Evolutionary conservation across 23 tunicate genomes (phyloP).

Genomic region (Styela clava): DNA sequence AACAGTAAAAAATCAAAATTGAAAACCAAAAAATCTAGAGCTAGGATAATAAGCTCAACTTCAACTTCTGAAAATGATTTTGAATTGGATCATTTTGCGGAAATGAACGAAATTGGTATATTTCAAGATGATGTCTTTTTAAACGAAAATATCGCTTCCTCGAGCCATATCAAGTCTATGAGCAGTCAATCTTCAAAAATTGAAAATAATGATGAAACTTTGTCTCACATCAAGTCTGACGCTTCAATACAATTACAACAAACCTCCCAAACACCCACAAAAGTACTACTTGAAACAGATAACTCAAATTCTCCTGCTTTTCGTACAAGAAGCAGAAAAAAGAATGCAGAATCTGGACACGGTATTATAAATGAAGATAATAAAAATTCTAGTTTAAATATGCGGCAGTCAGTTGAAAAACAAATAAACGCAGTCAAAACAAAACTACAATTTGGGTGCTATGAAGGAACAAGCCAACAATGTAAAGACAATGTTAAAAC

Average conservation of each 20-base stretch:
- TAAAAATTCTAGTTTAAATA: no score
- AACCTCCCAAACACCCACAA: neutral
- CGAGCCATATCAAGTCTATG: no score
- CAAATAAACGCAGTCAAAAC: neutral
- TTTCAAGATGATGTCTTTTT: neutral
- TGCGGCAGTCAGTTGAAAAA: neutral
- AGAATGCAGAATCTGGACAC: no score
- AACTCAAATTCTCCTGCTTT: neutral
- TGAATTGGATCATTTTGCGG: neutral
- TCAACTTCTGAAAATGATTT: neutral
- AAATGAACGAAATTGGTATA: neutral
- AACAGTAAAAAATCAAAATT: neutral
- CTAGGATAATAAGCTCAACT: no score
- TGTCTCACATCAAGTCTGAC: no score
- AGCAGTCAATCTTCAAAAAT: no score
- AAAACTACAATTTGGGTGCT: neutral
- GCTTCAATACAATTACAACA: no score
- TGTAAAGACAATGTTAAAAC: neutral
- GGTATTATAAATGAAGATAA: no score
- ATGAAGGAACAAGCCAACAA: neutral
- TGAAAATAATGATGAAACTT: no score
- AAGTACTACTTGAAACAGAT: neutral
- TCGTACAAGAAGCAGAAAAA: neutral
- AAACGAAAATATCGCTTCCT: neutral
- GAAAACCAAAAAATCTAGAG: no score